Percentiles rank a stretch among this genome's conserved stretches.
Conservation (phyloP, 2,113 vertebrate genomes). For the Terrapene triunguis region DNA sequence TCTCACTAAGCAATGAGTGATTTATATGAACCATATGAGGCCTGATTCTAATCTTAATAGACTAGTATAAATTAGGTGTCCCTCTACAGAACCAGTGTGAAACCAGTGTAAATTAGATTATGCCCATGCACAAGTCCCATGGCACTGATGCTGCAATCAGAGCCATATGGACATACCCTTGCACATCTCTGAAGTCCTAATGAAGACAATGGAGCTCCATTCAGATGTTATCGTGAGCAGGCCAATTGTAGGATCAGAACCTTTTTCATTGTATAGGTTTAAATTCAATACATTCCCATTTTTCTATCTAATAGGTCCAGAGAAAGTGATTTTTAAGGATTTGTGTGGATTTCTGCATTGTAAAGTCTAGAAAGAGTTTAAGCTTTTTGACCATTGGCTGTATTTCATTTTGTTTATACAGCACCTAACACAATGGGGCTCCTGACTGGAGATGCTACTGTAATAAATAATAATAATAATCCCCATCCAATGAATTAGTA, state of each 20-base stretch:
- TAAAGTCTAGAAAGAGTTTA: rapidly evolving
- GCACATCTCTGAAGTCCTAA: background rate
- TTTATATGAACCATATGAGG: background rate
- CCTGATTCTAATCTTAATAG: background rate
- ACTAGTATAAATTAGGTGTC: background rate
- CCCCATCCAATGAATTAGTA: background rate
- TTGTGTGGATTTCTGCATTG: background rate
- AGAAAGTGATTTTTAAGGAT: background rate
- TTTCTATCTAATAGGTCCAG: background rate
- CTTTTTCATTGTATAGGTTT: background rate
- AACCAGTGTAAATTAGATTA: background rate
- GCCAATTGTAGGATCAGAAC: background rate
- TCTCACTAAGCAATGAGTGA: background rate
- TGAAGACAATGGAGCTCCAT: background rate
- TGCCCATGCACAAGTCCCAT: background rate
- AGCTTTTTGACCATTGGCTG: rapidly evolving
- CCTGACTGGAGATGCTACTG: background rate
- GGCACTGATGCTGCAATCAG: rapidly evolving
- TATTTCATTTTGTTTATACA: background rate
- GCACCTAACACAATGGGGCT: background rate
- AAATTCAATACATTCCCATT: background rate
- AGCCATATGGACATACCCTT: background rate
- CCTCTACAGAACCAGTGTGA: rapidly evolving
- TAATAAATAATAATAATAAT: background rate
- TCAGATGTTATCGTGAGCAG: background rate